Evolutionary conservation across 1,140 invertebrate genomes (phyloP).

Genomic region (Atta texana): DNA sequence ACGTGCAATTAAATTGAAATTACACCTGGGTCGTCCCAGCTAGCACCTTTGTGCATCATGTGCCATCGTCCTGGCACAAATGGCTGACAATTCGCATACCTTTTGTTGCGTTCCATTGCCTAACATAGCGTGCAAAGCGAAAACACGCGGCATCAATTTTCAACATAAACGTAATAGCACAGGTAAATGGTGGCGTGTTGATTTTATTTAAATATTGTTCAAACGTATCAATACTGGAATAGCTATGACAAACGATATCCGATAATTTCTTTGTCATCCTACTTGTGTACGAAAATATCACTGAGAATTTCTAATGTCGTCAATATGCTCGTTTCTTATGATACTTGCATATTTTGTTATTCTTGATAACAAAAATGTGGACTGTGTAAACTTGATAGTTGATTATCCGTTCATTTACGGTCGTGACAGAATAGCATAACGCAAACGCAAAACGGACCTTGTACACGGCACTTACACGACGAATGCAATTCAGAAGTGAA

Average conservation of each 20-base stretch:
- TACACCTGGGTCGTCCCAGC: constrained; percentile 69
- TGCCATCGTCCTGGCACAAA: not conserved
- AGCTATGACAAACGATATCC: not conserved
- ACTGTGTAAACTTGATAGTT: not conserved
- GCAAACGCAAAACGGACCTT: not conserved
- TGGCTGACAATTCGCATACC: constrained; percentile 22
- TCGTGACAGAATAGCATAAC: not conserved
- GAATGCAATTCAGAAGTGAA: constrained; percentile 74
- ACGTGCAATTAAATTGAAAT: constrained; percentile 84
- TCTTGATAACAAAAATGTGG: too few species aligned
- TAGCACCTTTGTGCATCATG: constrained; percentile 53
- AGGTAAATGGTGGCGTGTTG: not conserved
- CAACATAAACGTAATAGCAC: too few species aligned
- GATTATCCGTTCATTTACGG: not conserved
- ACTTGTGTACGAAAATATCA: not conserved
- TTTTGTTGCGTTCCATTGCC: not conserved
- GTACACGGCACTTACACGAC: constrained; percentile 65
- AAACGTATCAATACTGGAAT: too few species aligned
- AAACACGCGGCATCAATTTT: not conserved
- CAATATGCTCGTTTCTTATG: not conserved
- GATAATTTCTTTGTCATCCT: not conserved
- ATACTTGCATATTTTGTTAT: not conserved
- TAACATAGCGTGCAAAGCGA: not conserved
- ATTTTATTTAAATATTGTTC: not conserved
- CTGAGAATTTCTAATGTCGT: not conserved